phyloP scores from a whole-genome alignment of 2,113 vertebrate species.

The Pelmatolapia mariae region DNA sequence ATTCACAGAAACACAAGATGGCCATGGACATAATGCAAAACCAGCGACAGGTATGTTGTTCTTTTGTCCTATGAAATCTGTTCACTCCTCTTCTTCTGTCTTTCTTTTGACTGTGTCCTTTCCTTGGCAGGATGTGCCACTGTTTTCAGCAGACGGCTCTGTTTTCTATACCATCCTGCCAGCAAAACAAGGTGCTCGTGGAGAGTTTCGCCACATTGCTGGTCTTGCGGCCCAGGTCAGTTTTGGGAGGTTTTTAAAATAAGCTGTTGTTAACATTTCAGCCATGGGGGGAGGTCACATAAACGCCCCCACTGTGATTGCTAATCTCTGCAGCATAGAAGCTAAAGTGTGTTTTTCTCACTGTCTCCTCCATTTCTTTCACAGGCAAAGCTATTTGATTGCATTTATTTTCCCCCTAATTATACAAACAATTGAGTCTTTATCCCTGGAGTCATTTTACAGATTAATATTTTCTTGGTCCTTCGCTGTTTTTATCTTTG shows the following conservation, averaged over 20 bases:
- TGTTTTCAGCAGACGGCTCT: constrained; percentile 70
- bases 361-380: not conserved
- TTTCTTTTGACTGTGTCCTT: not conserved
- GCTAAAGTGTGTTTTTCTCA: not conserved
- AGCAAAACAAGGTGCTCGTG: constrained; percentile 76
- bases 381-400: not conserved
- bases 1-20: constrained; percentile 74
- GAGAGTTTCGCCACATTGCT: constrained; percentile 77
- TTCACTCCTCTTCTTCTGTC: not conserved
- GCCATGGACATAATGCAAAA: constrained; percentile 71
- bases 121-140: constrained; percentile 64
- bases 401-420: not conserved
- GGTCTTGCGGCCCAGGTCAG: constrained; percentile 73
- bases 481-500: not conserved
- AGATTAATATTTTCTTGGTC: not conserved
- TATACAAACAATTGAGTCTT: not conserved
- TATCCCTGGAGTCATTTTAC: not conserved
- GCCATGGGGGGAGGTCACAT: not conserved
- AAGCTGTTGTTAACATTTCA: not conserved
- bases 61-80: not conserved
- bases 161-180: constrained; percentile 74
- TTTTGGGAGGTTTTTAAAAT: not conserved
- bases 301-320: not conserved
- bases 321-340: not conserved
- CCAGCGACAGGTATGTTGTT: constrained; percentile 65